Evolutionary conservation across 2,888 invertebrate species (phyloP).

Genomic region (Mythimna vitellina): DNA sequence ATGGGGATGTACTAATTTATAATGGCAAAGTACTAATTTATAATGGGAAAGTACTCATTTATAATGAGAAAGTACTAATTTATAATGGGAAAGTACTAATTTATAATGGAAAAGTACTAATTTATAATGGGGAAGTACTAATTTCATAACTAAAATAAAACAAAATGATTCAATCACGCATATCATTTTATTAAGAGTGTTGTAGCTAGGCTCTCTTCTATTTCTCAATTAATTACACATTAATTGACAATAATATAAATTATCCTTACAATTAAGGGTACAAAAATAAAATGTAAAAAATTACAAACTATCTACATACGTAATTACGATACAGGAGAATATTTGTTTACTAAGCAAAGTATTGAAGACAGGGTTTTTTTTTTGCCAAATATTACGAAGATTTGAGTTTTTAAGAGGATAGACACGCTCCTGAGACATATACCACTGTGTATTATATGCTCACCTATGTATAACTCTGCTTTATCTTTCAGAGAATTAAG

Average conservation of each 20-base stretch:
- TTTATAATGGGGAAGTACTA: too few species aligned
- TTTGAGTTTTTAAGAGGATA: background rate
- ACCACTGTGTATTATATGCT: too few species aligned
- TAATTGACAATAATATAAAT: slow-evolving; percentile 88
- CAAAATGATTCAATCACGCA: slow-evolving; percentile 77
- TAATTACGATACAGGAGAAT: slow-evolving; percentile 59
- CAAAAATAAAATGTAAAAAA: slow-evolving; percentile 88
- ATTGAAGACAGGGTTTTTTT: background rate
- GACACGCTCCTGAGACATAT: too few species aligned
- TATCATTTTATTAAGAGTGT: slow-evolving; percentile 86
- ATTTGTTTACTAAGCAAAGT: slow-evolving; percentile 43
- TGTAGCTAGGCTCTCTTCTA: slow-evolving; percentile 83
- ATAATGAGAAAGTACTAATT: too few species aligned
- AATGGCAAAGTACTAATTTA: too few species aligned
- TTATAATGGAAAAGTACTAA: too few species aligned
- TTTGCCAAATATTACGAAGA: slow-evolving; percentile 7
- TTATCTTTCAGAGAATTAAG: background rate
- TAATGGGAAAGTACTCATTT: too few species aligned
- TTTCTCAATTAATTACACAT: slow-evolving; percentile 82
- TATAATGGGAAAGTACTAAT: too few species aligned
- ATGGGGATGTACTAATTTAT: too few species aligned
- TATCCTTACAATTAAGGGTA: slow-evolving; percentile 83
- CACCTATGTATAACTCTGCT: background rate
- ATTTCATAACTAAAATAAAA: slow-evolving; percentile 28
- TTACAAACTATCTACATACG: slow-evolving; percentile 76